These are phyloP conservation scores for Heliocidaris tuberculata DNA, from an alignment of 35 echinoderm and acorn worm species.

Conservation along the genomic window DNA sequence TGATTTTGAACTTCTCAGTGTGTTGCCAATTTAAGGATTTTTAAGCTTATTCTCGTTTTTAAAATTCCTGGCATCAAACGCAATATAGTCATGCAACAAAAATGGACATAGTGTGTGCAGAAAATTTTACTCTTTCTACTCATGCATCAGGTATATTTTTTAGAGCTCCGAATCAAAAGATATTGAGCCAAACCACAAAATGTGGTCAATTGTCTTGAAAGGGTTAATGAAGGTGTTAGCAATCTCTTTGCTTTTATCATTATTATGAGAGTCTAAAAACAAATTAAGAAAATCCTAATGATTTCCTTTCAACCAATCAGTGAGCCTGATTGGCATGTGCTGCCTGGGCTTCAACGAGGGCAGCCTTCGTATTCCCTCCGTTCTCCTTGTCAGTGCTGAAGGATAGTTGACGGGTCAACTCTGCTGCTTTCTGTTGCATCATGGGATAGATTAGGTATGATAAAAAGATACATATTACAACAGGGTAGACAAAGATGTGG, in stretches of 20 bases:
- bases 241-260: not conserved
- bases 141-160: too few species aligned
- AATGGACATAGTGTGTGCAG: too few species aligned
- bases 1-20: too few species aligned
- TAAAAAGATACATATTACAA: not conserved
- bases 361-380: not conserved
- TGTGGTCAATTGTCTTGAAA: too few species aligned
- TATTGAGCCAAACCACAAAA: too few species aligned
- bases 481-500: too few species aligned
- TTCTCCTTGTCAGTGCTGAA: slow-evolving; percentile 30
- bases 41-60: too few species aligned
- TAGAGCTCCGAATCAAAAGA: too few species aligned
- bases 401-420: slow-evolving; percentile 36
- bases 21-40: too few species aligned
- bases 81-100: too few species aligned
- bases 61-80: too few species aligned
- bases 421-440: slow-evolving; percentile 45
- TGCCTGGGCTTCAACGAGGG: not conserved
- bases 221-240: not conserved
- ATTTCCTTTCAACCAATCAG: not conserved
- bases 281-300: not conserved
- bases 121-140: too few species aligned
- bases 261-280: not conserved
- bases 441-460: not conserved
- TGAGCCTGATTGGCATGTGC: not conserved